phyloP scores from a whole-genome alignment of 2,797 vertebrate genomes.

The Scyliorhinus canicula region DNA sequence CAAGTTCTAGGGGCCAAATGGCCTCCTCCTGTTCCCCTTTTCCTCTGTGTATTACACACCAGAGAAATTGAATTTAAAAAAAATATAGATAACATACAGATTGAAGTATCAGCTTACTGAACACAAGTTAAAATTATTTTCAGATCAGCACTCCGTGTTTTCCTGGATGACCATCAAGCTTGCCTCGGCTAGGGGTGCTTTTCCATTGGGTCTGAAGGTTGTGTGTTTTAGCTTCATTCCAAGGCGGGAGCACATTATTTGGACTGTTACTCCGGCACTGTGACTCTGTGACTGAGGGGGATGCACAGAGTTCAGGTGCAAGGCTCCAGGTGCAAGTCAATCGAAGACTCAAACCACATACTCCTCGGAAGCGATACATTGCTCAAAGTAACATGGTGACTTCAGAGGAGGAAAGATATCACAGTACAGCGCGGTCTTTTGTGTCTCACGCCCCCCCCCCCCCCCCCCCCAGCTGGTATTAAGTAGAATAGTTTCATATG shows the following conservation, averaged over 20 bases:
- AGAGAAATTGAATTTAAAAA: neutral
- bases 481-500: neutral
- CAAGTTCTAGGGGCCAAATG: too few relatives aligned
- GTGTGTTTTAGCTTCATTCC: neutral
- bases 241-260: neutral
- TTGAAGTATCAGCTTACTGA: neutral
- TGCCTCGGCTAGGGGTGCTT: neutral
- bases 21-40: neutral
- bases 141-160: neutral
- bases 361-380: neutral
- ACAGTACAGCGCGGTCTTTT: neutral
- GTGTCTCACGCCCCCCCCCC: too few relatives aligned
- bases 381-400: neutral
- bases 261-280: neutral
- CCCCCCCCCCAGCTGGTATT: too few relatives aligned
- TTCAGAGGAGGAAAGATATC: neutral
- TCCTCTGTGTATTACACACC: neutral
- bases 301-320: neutral
- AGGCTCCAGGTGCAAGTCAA: neutral
- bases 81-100: neutral
- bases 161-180: neutral
- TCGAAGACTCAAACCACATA: neutral
- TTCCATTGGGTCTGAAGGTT: neutral
- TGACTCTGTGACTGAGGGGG: neutral
- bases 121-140: neutral